Evolutionary conservation across 2,797 vertebrate genomes (phyloP).

Genomic region (Perodicticus potto): DNA sequence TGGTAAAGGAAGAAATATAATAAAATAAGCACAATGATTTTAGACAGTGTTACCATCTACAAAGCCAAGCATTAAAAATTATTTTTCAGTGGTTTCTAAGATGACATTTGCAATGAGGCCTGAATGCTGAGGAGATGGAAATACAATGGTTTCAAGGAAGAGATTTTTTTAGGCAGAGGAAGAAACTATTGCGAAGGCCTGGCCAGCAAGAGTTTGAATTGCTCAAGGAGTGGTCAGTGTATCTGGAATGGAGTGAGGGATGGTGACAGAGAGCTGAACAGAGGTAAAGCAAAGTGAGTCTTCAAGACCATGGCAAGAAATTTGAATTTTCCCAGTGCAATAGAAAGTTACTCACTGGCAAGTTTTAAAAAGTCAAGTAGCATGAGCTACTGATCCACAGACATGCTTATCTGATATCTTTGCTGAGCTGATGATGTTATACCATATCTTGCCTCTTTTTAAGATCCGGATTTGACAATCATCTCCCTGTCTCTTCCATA

Average conservation of each 20-base stretch:
- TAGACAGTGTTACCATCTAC: background rate
- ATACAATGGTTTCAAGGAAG: background rate
- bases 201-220: background rate
- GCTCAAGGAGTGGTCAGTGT: background rate
- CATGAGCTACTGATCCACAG: background rate
- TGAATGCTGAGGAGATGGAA: background rate
- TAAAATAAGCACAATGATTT: background rate
- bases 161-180: background rate
- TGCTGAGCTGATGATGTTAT: background rate
- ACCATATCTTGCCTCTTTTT: background rate
- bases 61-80: background rate
- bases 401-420: background rate
- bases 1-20: background rate
- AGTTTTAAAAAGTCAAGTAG: background rate
- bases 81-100: background rate
- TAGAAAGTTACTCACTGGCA: background rate
- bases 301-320: background rate
- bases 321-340: background rate
- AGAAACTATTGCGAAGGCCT: background rate
- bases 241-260: background rate
- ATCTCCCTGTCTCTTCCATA: background rate
- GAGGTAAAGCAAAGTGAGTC: background rate
- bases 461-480: background rate
- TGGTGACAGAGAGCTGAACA: background rate
- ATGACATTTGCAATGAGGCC: background rate